phyloP scores from a whole-genome alignment of 2,113 vertebrate species.

The Alethe castanea region DNA sequence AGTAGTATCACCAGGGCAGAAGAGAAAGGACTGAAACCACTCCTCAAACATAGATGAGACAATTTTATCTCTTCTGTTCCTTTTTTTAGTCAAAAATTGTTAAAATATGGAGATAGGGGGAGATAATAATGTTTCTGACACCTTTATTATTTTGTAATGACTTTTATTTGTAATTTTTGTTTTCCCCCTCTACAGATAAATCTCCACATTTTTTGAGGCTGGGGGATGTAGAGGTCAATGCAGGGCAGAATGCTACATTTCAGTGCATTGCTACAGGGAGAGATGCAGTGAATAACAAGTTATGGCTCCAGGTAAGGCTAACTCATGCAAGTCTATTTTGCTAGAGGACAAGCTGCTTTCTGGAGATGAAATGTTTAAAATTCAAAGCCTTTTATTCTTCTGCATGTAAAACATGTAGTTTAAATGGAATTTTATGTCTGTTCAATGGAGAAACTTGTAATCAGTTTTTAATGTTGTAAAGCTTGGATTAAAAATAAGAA shows the following conservation, averaged over 20 bases:
- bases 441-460: neutral
- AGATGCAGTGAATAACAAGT: slow-evolving; percentile 91
- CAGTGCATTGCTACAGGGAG: slow-evolving; percentile 96
- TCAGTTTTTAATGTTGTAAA: neutral
- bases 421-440: neutral
- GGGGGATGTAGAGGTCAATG: slow-evolving; percentile 98
- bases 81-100: neutral
- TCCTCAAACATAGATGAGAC: neutral
- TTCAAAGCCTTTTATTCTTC: neutral
- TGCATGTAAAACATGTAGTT: neutral
- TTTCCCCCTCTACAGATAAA: slow-evolving; percentile 82
- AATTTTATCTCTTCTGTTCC: neutral
- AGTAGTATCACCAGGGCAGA: neutral
- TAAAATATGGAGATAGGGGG: neutral
- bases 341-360: neutral
- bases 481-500: neutral
- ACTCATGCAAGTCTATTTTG: neutral
- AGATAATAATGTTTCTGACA: neutral
- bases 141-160: neutral
- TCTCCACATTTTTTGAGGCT: slow-evolving; percentile 97
- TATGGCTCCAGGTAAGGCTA: slow-evolving; percentile 93
- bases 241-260: slow-evolving; percentile 97
- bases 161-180: slow-evolving; percentile 5
- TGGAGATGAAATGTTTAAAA: neutral
- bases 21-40: neutral